These are phyloP conservation scores for Ciconia stormi DNA, from an alignment of 2,113 vertebrate genomes.

Conservation along the genomic window DNA sequence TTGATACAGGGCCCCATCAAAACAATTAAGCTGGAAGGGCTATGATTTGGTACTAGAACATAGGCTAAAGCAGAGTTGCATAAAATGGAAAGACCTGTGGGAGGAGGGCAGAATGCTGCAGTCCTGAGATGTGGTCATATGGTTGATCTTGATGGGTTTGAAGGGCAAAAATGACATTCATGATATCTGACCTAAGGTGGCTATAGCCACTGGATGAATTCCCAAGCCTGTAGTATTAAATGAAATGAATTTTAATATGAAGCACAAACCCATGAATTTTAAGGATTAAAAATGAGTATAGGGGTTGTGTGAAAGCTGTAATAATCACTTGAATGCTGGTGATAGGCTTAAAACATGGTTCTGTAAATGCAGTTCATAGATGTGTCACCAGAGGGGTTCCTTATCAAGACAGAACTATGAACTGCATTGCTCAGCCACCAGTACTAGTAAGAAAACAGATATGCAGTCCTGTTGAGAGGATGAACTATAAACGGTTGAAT, in stretches of 20 bases:
- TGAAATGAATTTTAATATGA: background rate
- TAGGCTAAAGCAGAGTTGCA: background rate
- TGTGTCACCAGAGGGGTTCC: conserved; percentile 18
- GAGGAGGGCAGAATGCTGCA: background rate
- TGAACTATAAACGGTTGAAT: background rate
- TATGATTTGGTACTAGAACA: background rate
- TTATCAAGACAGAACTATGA: background rate
- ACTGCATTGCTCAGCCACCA: background rate
- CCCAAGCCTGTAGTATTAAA: background rate
- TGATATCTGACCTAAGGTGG: background rate
- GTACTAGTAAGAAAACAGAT: background rate
- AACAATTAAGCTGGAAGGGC: background rate
- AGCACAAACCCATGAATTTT: background rate
- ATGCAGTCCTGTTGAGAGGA: too few species aligned
- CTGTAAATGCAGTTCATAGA: background rate
- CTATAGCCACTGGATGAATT: background rate
- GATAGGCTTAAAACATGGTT: rapidly evolving
- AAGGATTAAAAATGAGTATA: background rate
- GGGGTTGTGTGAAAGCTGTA: background rate
- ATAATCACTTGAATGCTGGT: rapidly evolving
- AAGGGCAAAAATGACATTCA: background rate
- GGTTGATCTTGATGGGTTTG: background rate
- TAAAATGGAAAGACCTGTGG: background rate
- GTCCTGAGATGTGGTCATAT: background rate
- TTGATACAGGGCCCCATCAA: background rate